These are phyloP conservation scores for Hylaeus anthracinus DNA, from an alignment of 1,140 invertebrate genomes.

Conservation along the genomic window DNA sequence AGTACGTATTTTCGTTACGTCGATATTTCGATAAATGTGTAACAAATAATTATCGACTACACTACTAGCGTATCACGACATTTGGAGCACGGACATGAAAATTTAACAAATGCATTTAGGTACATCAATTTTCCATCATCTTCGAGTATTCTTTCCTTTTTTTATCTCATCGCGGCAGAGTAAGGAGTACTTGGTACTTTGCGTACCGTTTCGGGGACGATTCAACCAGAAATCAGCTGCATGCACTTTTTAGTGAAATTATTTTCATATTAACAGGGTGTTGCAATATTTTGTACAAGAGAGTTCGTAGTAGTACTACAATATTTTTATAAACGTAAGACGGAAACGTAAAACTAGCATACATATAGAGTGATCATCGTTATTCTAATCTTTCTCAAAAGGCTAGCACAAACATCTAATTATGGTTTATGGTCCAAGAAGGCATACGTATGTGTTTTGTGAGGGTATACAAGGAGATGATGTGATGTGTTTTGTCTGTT, in stretches of 20 bases:
- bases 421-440: slow-evolving; percentile 66
- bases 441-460: slow-evolving; percentile 76
- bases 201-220: neutral
- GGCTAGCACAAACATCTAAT: slow-evolving; percentile 49
- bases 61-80: neutral
- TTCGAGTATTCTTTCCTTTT: neutral
- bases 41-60: slow-evolving; percentile 6
- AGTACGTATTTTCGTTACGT: neutral
- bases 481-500: slow-evolving; percentile 83
- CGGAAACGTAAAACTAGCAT: slow-evolving; percentile 19
- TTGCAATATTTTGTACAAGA: slow-evolving; percentile 12
- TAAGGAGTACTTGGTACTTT: neutral
- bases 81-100: slow-evolving; percentile 1
- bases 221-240: slow-evolving; percentile 33
- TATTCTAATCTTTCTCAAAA: slow-evolving; percentile 12
- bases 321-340: slow-evolving; percentile 2
- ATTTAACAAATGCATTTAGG: slow-evolving; percentile 6
- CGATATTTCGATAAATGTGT: neutral
- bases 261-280: slow-evolving; percentile 17
- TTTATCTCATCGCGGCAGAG: neutral
- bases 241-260: slow-evolving; percentile 49
- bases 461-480: slow-evolving; percentile 76
- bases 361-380: slow-evolving; percentile 8
- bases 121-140: neutral
- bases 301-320: neutral